Base-by-base conservation (phyloP, 2,797 vertebrate genomes). In the Pyrocephalus nanus region DNA sequence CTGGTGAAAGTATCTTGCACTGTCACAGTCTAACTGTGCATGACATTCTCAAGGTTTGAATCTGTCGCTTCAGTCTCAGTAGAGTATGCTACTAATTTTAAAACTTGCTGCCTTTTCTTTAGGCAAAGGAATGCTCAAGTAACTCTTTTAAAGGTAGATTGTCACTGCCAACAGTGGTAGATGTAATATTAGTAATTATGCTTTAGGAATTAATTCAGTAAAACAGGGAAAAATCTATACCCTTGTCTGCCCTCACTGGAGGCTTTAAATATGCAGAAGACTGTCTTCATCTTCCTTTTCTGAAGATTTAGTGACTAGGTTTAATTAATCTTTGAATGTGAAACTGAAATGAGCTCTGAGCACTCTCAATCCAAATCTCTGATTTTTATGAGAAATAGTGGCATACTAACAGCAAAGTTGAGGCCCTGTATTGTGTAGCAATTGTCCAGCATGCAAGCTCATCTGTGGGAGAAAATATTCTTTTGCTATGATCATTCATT, bases 31-130 rank as follows among this genome's bases (percentile, higher is more conserved):
- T 92, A 73, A 73, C 80, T 74, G 65, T 86, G 86, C 32, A 12
- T 79, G 90, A 95, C 72, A 84, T 78, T 92, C 78, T 93, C 78
- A 91, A 84, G 43, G 80, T 90, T 88, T 94, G 79, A 91, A 86
- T 90, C 85, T 95, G 95, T 96, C 95, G 93, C 62, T 95, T 77
- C 38, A 89, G 54, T 93, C 96, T 95, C 89, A 0, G 29, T 73
- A 90, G 90, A 94, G 50, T 65, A 66, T 53, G 38, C 48, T 93
- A 43, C 87, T 96, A 92, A 96, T 96, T 96, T 97, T 95, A 97
- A 97, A 93, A 86, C 76, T 90, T 86, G 17, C 66, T 91, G 54
- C 54, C 79, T 85, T 86, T 83, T 91, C 70, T 95, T 90, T 70
- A 94, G 85, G 93, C 55, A 90, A 80, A 91, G 30, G 57, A 92